Evolutionary conservation across 2,888 invertebrate genomes (phyloP).

Genomic region (Creontiades dilutus): DNA sequence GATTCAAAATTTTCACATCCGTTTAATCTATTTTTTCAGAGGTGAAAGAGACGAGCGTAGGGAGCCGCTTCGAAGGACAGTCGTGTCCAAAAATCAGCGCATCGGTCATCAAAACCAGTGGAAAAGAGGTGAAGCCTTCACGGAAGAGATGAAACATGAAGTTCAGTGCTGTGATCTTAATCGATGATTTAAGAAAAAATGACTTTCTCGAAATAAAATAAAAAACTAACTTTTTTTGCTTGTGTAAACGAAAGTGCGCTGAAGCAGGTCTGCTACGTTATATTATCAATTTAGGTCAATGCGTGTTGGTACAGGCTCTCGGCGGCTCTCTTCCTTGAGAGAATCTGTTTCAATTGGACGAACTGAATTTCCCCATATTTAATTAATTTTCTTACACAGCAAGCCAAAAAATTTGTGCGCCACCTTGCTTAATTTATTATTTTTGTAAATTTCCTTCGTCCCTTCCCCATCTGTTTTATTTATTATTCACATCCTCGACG

Average conservation of each 20-base stretch:
- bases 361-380: background rate
- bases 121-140: constrained; percentile 10
- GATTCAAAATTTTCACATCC: background rate
- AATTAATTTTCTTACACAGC: constrained; percentile 11
- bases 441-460: background rate
- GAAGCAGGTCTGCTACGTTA: constrained; percentile 11
- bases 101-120: constrained; percentile 47
- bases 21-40: constrained; percentile 5
- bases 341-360: constrained; percentile 32
- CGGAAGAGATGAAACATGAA: constrained; percentile 50
- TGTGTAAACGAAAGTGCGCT: constrained; percentile 52
- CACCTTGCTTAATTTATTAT: background rate
- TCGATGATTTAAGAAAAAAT: constrained; percentile 56
- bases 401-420: constrained; percentile 3
- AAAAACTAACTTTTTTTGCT: constrained; percentile 40
- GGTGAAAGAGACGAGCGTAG: constrained; percentile 57
- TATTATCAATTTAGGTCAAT: background rate
- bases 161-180: constrained; percentile 66
- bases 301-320: constrained; percentile 27
- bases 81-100: constrained; percentile 22
- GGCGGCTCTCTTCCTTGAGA: constrained; percentile 22
- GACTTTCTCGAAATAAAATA: constrained; percentile 23
- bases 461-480: constrained; percentile 8
- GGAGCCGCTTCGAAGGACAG: constrained; percentile 50
- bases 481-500: background rate